These are phyloP conservation scores for Lithophane semibrunnea DNA, from an alignment of 2,888 invertebrate species.

Conservation along the genomic window DNA sequence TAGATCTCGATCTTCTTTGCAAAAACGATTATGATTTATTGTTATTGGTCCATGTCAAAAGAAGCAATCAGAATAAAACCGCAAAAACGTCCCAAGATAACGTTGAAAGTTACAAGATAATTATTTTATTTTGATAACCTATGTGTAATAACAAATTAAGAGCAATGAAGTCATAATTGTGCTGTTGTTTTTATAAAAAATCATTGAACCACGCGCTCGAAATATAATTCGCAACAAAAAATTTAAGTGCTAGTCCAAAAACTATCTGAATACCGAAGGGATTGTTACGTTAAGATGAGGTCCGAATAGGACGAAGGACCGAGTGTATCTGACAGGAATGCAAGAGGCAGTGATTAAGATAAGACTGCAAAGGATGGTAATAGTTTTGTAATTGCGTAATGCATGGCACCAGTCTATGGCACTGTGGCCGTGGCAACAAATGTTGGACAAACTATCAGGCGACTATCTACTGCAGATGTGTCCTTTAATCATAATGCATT, in stretches of 20 bases:
- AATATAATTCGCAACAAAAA: background rate
- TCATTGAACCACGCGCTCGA: conserved; percentile 4
- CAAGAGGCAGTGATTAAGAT: conserved; percentile 27
- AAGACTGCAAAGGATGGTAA: conserved; percentile 21
- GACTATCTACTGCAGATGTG: conserved; percentile 55
- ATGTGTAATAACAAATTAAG: conserved; percentile 33
- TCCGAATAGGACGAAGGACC: conserved; percentile 17
- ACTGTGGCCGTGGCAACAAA: conserved; percentile 34
- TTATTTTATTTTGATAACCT: conserved; percentile 39
- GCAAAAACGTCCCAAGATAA: conserved; percentile 33
- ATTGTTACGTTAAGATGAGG: conserved; percentile 11
- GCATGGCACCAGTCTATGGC: conserved; percentile 15
- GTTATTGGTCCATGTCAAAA: conserved; percentile 29
- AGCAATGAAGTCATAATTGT: conserved; percentile 33
- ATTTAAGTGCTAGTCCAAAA: conserved; percentile 3
- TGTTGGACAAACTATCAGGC: conserved; percentile 29
- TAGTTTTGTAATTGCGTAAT: conserved; percentile 32
- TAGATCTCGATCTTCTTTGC: conserved; percentile 23
- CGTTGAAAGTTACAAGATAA: conserved; percentile 19
- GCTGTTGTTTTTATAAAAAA: conserved; percentile 40
- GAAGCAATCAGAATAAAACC: conserved; percentile 15
- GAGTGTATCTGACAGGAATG: conserved; percentile 17
- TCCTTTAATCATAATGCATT: conserved; percentile 33
- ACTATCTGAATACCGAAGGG: conserved; percentile 7
- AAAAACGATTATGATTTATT: conserved; percentile 37